Evolutionary conservation across 2,888 invertebrate species (phyloP).

Genomic region (Heliconius erato): DNA sequence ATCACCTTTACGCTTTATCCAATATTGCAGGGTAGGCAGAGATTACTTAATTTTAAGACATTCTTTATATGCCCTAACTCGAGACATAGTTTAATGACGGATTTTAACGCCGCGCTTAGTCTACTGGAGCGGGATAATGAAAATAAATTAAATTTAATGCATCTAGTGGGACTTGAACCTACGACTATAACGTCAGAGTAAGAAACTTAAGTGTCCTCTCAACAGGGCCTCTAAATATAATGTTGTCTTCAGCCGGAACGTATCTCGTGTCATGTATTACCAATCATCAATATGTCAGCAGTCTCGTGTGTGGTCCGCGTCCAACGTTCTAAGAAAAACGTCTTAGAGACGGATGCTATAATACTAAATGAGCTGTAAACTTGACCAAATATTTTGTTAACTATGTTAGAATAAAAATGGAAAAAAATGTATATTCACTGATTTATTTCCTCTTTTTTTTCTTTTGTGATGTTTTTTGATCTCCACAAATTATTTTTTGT

Average conservation of each 20-base stretch:
- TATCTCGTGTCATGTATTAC: conserved; percentile 23
- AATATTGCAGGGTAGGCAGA: neutral
- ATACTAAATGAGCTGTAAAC: conserved; percentile 43
- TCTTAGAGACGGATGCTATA: conserved; percentile 40
- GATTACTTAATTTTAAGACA: neutral
- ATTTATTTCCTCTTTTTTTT: neutral
- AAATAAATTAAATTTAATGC: neutral
- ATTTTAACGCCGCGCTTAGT: too few species aligned
- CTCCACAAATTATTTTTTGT: too few species aligned
- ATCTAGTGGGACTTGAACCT: neutral
- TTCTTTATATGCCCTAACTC: neutral
- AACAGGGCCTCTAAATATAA: conserved; percentile 9
- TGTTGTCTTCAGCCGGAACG: conserved; percentile 13
- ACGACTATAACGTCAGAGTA: neutral
- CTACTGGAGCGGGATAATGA: neutral
- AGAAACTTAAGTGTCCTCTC: too few species aligned
- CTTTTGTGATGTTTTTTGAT: too few species aligned
- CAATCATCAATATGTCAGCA: conserved; percentile 54
- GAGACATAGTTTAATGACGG: too few species aligned
- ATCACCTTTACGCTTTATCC: too few species aligned
- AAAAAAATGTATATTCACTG: neutral
- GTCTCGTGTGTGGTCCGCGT: conserved; percentile 57
- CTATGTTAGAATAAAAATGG: conserved; percentile 6
- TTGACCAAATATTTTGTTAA: conserved; percentile 30
- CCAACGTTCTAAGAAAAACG: conserved; percentile 54